Evolutionary conservation across 2,888 invertebrate genomes (phyloP).

Genomic region (Euphydryas editha): DNA sequence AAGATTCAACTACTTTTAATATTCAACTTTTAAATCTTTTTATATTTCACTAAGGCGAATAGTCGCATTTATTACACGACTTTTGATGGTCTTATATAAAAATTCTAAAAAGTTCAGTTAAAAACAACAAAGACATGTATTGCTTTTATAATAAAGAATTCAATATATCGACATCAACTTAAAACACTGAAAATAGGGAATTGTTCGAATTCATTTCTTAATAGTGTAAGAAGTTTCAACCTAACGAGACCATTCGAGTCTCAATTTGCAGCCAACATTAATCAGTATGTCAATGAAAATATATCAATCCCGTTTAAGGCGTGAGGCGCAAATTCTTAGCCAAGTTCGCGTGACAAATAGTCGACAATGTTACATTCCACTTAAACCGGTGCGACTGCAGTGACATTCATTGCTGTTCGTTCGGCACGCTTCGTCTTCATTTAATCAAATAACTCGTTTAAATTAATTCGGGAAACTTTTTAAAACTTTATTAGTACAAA

Average conservation of each 20-base stretch:
- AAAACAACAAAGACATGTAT: too few species aligned
- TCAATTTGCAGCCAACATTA: slow-evolving; percentile 19
- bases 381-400: slow-evolving; percentile 60
- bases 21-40: too few species aligned
- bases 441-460: slow-evolving; percentile 27
- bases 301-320: slow-evolving; percentile 32
- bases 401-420: slow-evolving; percentile 49
- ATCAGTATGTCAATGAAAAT: slow-evolving; percentile 29
- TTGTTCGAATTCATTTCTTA: neutral
- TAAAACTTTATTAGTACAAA: neutral
- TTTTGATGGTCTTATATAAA: too few species aligned
- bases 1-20: too few species aligned
- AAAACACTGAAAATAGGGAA: neutral
- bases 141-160: too few species aligned
- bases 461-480: neutral
- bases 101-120: too few species aligned
- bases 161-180: neutral
- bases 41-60: too few species aligned
- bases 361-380: slow-evolving; percentile 62
- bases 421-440: slow-evolving; percentile 46
- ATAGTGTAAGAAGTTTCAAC: neutral
- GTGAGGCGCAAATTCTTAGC: slow-evolving; percentile 29
- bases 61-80: too few species aligned
- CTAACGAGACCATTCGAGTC: slow-evolving; percentile 16
- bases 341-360: slow-evolving; percentile 61